phyloP scores from a whole-genome alignment of 2,113 vertebrate genomes.

The Rhinolophus ferrumequinum region DNA sequence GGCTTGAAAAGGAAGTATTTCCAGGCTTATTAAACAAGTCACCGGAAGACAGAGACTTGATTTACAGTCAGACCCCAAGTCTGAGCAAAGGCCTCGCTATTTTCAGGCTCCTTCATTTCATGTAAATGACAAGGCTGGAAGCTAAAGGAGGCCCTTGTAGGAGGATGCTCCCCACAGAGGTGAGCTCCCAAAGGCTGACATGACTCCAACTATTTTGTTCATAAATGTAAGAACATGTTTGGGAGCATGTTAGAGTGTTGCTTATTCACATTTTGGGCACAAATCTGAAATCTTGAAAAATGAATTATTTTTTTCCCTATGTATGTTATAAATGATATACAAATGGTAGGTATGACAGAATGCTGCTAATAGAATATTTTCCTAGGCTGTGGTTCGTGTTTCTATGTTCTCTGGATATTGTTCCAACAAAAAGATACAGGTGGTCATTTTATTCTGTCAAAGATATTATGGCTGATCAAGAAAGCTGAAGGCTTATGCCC shows the following conservation, averaged over 20 bases:
- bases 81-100: neutral
- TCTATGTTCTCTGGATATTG: neutral
- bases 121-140: neutral
- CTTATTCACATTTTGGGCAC: neutral
- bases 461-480: neutral
- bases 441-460: neutral
- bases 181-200: neutral
- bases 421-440: neutral
- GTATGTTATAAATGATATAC: neutral
- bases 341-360: neutral
- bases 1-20: constrained; percentile 23
- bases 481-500: neutral
- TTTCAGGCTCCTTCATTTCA: neutral
- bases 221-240: neutral
- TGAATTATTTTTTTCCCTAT: neutral
- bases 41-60: neutral
- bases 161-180: neutral
- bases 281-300: neutral
- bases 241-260: neutral
- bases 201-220: neutral
- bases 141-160: fast-evolving
- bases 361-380: neutral
- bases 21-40: neutral
- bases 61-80: neutral
- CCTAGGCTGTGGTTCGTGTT: neutral